Base-by-base conservation (phyloP, 2,888 invertebrate genomes). In the Eudasyphora cyanicolor region DNA sequence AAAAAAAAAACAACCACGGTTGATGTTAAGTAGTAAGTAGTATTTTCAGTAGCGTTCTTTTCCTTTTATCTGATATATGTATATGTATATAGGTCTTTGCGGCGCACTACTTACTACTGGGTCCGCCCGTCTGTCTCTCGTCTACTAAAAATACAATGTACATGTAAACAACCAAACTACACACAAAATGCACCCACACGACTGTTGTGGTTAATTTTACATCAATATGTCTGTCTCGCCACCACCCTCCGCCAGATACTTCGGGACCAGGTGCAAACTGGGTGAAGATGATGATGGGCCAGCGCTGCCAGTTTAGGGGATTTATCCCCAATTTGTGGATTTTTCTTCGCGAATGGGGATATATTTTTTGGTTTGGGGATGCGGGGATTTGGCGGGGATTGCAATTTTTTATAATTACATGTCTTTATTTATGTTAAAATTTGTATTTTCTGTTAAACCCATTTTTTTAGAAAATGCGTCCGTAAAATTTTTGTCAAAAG, bases 101-200 rank as follows among this genome's bases (percentile, higher is more conserved):
- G 17, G 49, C 12, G n/a, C n/a, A n/a, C n/a, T n/a, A n/a, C n/a
- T n/a, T n/a, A n/a, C n/a, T n/a, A n/a, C n/a, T n/a, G n/a, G n/a
- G n/a, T n/a, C n/a, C n/a, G n/a, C n/a, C n/a, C n/a, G n/a, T n/a
- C n/a, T n/a, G n/a, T n/a, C n/a, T n/a, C n/a, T n/a, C n/a, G 49
- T 49, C 49, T 19, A 27, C 27, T n/a, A n/a, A n/a, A 29, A 14
- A 29, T 14, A 5, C 17, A 32, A 19, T 8, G n/a, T 60, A 29
- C 10, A 60, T 60, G 67, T 67, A 67, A 67, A 42, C 19, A 64
- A 14, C 38, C 35, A 27, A 27, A 27, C 27, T 2, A 17, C 64
- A 64, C 64, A 35, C 64, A 71, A 49, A 24, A 54, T 57, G 42
- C 57, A 57, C 57, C 73, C 57, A 73, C 73, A 57, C 69, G 45